A percentile compares a stretch with the other conserved stretches of the same genome.
Conservation (phyloP, 2,888 invertebrate genomes). For the Lepidonotus clava region DNA sequence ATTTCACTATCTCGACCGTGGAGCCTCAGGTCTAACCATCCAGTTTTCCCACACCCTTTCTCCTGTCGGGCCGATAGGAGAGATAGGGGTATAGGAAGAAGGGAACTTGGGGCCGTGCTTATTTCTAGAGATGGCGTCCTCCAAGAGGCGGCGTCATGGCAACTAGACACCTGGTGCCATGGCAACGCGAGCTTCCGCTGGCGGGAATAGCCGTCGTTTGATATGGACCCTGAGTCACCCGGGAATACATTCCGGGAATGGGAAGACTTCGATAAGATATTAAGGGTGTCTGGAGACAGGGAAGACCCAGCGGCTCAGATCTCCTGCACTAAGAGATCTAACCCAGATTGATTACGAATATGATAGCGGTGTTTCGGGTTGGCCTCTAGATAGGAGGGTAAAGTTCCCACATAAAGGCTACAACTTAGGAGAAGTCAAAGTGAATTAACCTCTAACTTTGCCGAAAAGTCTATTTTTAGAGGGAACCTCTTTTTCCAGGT, state of each 20-base stretch:
- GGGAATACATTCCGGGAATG: not conserved
- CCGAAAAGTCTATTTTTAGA: too few species aligned
- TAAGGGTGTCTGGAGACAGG: not conserved
- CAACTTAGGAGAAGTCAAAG: too few species aligned
- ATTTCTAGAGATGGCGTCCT: not conserved
- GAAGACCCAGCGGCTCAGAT: too few species aligned
- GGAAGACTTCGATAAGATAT: not conserved
- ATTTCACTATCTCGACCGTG: not conserved
- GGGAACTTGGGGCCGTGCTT: not conserved
- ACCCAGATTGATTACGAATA: too few species aligned
- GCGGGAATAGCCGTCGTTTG: not conserved
- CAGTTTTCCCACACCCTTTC: not conserved
- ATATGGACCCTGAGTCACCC: constrained; percentile 15
- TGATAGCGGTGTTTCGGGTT: too few species aligned
- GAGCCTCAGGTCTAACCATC: not conserved
- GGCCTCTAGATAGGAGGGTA: too few species aligned
- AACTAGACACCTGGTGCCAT: not conserved
- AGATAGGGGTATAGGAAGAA: not conserved
- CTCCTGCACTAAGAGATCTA: too few species aligned
- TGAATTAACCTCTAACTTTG: too few species aligned
- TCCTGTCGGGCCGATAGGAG: not conserved
- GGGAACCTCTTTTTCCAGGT: not conserved
- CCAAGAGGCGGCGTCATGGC: not conserved
- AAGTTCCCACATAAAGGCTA: too few species aligned
- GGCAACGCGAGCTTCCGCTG: constrained; percentile 12